Evolutionary conservation across 2,888 invertebrate species (phyloP).

Genomic region (Lasioglossum villosulum): DNA sequence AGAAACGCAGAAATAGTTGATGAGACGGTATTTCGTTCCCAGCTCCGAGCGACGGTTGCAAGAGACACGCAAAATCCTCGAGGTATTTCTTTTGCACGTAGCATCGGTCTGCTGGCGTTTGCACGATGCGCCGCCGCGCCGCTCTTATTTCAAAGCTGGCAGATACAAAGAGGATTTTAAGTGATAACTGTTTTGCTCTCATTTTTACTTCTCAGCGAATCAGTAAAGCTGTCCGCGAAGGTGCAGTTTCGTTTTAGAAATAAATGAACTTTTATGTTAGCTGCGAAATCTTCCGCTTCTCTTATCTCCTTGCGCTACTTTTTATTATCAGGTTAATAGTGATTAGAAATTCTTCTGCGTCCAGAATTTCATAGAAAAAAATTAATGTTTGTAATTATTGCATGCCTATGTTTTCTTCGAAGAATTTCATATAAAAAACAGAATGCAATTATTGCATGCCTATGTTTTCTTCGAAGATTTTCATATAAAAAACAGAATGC

Average conservation of each 20-base stretch:
- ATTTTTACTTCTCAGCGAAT: neutral
- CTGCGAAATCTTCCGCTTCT: neutral
- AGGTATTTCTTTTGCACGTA: neutral
- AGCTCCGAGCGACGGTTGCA: neutral
- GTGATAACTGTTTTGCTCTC: neutral
- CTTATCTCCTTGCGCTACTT: conserved; percentile 1
- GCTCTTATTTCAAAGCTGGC: neutral
- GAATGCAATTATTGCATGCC: no score
- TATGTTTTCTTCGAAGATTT: no score
- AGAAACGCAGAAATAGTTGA: neutral
- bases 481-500: no score
- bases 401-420: no score
- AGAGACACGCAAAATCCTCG: neutral
- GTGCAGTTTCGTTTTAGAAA: neutral
- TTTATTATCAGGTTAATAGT: no score
- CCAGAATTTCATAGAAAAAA: no score
- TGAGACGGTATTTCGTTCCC: neutral
- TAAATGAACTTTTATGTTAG: neutral
- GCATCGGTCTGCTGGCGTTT: neutral
- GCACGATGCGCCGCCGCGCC: neutral
- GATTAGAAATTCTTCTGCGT: no score
- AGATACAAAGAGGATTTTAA: neutral
- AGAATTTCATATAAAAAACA: no score
- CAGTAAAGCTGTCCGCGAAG: neutral
- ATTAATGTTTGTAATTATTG: no score